phyloP scores from a whole-genome alignment of 2,888 invertebrate species.

The Leptopilina myrica region DNA sequence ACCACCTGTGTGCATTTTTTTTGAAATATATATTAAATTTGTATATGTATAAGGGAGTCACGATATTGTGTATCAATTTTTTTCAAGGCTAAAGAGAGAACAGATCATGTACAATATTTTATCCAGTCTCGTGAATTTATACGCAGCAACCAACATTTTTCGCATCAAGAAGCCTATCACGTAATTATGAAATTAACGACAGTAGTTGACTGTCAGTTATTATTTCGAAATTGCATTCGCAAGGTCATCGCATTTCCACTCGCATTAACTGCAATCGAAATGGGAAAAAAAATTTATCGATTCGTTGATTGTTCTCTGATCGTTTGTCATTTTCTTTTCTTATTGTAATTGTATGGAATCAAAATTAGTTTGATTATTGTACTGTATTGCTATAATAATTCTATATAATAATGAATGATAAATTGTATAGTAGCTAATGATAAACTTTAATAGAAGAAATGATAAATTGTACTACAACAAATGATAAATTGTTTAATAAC shows the following conservation, averaged over 20 bases:
- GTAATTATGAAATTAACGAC: slow-evolving; percentile 26
- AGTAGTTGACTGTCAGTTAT: slow-evolving; percentile 2
- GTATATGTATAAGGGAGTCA: background rate
- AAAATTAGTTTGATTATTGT: too few relatives aligned
- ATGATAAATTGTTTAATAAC: too few relatives aligned
- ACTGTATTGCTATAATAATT: too few relatives aligned
- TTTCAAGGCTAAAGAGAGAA: background rate
- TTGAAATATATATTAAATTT: background rate
- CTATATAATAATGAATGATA: too few relatives aligned
- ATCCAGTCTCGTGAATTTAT: slow-evolving; percentile 4
- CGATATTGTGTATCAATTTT: background rate
- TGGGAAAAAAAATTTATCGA: background rate
- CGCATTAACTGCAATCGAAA: background rate
- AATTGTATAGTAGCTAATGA: too few relatives aligned
- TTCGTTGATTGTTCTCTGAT: background rate
- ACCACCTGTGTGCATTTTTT: background rate
- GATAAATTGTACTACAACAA: too few relatives aligned
- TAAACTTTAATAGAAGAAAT: too few relatives aligned
- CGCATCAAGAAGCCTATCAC: slow-evolving; percentile 34
- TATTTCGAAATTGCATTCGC: slow-evolving; percentile 27
- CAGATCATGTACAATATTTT: too few relatives aligned
- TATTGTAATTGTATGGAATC: too few relatives aligned
- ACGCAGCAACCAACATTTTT: slow-evolving; percentile 29
- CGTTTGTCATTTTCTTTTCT: background rate
- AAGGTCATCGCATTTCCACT: slow-evolving; percentile 17